These are phyloP conservation scores for Enoplosus armatus DNA, from an alignment of 2,797 vertebrate genomes.

Conservation along the genomic window DNA sequence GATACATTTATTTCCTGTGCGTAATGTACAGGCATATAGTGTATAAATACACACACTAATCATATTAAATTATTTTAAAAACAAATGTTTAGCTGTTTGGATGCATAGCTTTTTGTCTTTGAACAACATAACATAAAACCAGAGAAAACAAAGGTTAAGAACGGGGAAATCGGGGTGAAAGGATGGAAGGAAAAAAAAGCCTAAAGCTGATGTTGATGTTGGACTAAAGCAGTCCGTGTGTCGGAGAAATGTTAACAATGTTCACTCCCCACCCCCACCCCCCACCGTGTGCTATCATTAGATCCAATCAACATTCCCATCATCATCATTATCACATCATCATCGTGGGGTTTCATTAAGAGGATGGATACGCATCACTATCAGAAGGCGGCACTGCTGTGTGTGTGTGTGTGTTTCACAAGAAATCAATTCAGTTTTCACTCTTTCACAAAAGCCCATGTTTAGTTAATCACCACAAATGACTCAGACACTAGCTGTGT, in stretches of 20 bases:
- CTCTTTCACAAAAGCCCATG: not conserved
- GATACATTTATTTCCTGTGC: not conserved
- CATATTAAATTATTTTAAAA: not conserved
- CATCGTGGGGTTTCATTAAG: constrained; percentile 31
- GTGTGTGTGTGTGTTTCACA: not conserved
- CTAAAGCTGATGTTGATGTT: constrained; percentile 1
- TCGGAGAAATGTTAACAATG: constrained; percentile 53
- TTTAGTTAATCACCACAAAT: not conserved
- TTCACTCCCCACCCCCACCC: constrained; percentile 20
- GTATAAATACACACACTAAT: not conserved
- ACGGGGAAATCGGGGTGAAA: not conserved
- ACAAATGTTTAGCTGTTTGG: not conserved
- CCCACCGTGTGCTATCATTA: constrained; percentile 38
- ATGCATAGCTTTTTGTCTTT: not conserved
- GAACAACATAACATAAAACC: not conserved
- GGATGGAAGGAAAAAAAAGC: not conserved
- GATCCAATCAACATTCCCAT: constrained; percentile 54
- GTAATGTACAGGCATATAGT: not conserved
- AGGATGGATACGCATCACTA: constrained; percentile 1
- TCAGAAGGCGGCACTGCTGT: not conserved
- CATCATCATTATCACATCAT: constrained; percentile 41
- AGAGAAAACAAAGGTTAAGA: not conserved
- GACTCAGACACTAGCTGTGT: not conserved
- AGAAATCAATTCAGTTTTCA: not conserved
- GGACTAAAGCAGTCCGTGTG: constrained; percentile 53